Percentiles rank a stretch among this genome's conserved stretches.
Evolutionary conservation across 2,113 vertebrate genomes (phyloP).

Genomic region (Poecile atricapillus): DNA sequence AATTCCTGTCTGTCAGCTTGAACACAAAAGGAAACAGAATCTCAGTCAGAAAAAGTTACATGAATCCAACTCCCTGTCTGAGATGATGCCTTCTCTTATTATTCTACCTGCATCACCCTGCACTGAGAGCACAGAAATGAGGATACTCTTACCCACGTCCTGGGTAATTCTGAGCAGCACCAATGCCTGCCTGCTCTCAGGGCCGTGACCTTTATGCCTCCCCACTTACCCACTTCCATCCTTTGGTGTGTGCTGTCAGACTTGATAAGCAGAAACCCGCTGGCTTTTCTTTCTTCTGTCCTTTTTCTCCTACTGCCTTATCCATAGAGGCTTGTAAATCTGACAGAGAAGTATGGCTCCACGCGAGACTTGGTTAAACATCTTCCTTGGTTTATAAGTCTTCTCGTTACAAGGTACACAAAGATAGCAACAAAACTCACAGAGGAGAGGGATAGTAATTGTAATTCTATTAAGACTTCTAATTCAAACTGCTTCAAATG

Average conservation of each 20-base stretch:
- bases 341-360: not conserved
- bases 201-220: not conserved
- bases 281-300: not conserved
- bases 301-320: not conserved
- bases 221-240: not conserved
- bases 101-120: not conserved
- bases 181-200: not conserved
- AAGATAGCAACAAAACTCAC: constrained; percentile 6
- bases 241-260: not conserved
- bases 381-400: not conserved
- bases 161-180: not conserved
- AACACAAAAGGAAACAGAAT: not conserved
- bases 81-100: not conserved
- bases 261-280: not conserved
- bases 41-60: not conserved
- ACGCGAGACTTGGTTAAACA: not conserved
- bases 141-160: not conserved
- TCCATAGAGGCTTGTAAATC: not conserved
- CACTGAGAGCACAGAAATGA: not conserved
- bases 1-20: not conserved
- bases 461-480: constrained; percentile 50
- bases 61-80: not conserved
- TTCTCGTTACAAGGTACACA: not conserved
- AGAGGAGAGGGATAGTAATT: constrained; percentile 30
- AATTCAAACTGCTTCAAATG: constrained; percentile 48